These are phyloP conservation scores for Trichogramma pretiosum DNA, from an alignment of 1,140 invertebrate species.

Conservation along the genomic window DNA sequence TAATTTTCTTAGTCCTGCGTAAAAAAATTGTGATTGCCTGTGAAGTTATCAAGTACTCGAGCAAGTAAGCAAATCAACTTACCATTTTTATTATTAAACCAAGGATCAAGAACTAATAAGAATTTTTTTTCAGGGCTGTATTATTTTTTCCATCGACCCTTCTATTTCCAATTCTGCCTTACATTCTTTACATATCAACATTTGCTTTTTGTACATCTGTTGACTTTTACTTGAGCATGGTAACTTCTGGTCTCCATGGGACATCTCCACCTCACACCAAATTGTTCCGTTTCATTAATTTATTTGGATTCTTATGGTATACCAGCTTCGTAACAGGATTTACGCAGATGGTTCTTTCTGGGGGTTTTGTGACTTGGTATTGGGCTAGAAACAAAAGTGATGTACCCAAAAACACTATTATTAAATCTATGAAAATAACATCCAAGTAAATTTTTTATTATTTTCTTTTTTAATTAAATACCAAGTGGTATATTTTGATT, in stretches of 20 bases:
- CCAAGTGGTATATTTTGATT: not conserved
- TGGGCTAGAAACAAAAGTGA: not conserved
- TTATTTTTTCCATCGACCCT: not conserved
- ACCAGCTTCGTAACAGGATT: not conserved
- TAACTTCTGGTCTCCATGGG: not conserved
- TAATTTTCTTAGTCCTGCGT: not conserved
- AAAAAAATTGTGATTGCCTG: not conserved
- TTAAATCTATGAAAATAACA: not conserved
- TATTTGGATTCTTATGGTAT: not conserved
- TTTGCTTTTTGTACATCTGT: not conserved
- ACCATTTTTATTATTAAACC: not conserved
- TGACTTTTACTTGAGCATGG: not conserved
- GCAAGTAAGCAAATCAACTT: conserved; percentile 1
- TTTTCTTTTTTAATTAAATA: not conserved
- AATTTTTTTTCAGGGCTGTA: not conserved
- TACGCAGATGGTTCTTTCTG: not conserved
- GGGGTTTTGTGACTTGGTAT: not conserved
- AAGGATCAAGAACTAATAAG: not conserved
- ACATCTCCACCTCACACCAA: not conserved
- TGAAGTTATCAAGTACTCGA: not conserved
- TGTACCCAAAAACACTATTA: not conserved
- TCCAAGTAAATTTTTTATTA: not conserved
- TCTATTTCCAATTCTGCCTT: not conserved
- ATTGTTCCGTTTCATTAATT: not conserved
- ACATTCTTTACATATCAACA: not conserved